Evolutionary conservation across 2,113 vertebrate species (phyloP).

Genomic region (human (Homo sapiens)): DNA sequence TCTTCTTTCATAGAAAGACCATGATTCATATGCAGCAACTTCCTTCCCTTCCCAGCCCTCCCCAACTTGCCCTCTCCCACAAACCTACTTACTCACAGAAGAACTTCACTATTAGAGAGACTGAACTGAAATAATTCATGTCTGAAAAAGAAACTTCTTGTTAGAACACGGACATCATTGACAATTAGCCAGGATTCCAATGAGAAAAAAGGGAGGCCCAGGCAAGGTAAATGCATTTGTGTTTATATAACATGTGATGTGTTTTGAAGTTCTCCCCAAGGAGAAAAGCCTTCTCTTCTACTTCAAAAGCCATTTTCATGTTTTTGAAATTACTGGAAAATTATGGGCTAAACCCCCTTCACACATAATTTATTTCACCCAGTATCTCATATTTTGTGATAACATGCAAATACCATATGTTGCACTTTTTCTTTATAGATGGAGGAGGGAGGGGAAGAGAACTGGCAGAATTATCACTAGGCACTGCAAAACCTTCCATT

Average conservation of each 20-base stretch:
- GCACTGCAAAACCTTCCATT: slow-evolving; percentile 70
- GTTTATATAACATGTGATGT: slow-evolving; percentile 67
- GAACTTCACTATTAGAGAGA: background rate
- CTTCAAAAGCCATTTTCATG: slow-evolving; percentile 71
- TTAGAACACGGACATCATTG: slow-evolving; percentile 65
- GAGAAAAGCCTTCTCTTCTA: slow-evolving; percentile 61
- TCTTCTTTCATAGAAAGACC: slow-evolving; percentile 23
- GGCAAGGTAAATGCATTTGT: slow-evolving; percentile 63
- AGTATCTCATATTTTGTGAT: slow-evolving; percentile 78
- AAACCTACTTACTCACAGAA: background rate
- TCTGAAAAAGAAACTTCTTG: slow-evolving; percentile 65
- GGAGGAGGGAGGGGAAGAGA: slow-evolving; percentile 52
- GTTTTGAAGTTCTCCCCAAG: slow-evolving; percentile 74
- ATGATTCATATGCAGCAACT: background rate
- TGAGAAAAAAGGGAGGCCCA: slow-evolving; percentile 55
- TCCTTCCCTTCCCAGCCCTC: background rate
- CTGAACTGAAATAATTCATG: slow-evolving; percentile 49
- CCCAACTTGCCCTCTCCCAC: rapidly evolving
- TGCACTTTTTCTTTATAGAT: slow-evolving; percentile 61
- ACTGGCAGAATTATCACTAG: slow-evolving; percentile 78
- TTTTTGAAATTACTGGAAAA: slow-evolving; percentile 75
- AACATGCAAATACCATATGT: slow-evolving; percentile 62
- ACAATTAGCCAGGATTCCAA: slow-evolving; percentile 71
- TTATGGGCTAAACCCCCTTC: slow-evolving; percentile 76
- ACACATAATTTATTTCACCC: slow-evolving; percentile 78